phyloP scores from a whole-genome alignment of 2,113 vertebrate genomes.

The Dromiciops gliroides region DNA sequence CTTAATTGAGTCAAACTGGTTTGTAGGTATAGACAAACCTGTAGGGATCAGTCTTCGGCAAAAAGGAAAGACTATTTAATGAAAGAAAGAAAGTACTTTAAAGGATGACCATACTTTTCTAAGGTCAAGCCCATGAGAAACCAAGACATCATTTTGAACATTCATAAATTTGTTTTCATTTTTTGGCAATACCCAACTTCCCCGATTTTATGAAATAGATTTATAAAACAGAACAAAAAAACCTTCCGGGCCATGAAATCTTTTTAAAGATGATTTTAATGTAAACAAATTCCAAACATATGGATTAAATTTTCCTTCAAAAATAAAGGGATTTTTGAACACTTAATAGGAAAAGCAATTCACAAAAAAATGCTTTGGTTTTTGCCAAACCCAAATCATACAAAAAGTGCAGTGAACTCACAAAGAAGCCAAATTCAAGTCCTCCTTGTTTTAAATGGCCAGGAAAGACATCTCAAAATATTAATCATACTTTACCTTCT shows the following conservation, averaged over 20 bases:
- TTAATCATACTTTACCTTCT: slow-evolving; percentile 46
- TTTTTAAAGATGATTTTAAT: slow-evolving; percentile 67
- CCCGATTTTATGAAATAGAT: slow-evolving; percentile 65
- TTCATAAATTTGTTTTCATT: slow-evolving; percentile 67
- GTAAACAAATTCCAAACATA: slow-evolving; percentile 80
- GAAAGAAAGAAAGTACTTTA: slow-evolving; percentile 46
- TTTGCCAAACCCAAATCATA: slow-evolving; percentile 75
- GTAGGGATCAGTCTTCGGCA: background rate
- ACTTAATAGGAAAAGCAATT: slow-evolving; percentile 77
- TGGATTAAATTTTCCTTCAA: slow-evolving; percentile 78
- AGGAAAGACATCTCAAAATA: slow-evolving; percentile 66
- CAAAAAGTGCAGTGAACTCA: slow-evolving; percentile 75
- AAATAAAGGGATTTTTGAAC: slow-evolving; percentile 71
- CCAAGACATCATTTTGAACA: slow-evolving; percentile 67
- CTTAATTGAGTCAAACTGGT: slow-evolving; percentile 24
- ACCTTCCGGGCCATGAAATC: slow-evolving; percentile 66
- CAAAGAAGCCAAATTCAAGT: slow-evolving; percentile 75
- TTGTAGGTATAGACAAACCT: slow-evolving; percentile 1
- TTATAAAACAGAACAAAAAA: slow-evolving; percentile 67
- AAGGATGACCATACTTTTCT: slow-evolving; percentile 44
- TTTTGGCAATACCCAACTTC: slow-evolving; percentile 57
- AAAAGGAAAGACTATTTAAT: slow-evolving; percentile 44
- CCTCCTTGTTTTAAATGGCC: slow-evolving; percentile 62
- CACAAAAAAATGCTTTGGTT: slow-evolving; percentile 77
- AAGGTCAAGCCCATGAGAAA: slow-evolving; percentile 59